Evolutionary conservation across 2,113 vertebrate species (phyloP).

Genomic region (Tragelaphus buxtoni): DNA sequence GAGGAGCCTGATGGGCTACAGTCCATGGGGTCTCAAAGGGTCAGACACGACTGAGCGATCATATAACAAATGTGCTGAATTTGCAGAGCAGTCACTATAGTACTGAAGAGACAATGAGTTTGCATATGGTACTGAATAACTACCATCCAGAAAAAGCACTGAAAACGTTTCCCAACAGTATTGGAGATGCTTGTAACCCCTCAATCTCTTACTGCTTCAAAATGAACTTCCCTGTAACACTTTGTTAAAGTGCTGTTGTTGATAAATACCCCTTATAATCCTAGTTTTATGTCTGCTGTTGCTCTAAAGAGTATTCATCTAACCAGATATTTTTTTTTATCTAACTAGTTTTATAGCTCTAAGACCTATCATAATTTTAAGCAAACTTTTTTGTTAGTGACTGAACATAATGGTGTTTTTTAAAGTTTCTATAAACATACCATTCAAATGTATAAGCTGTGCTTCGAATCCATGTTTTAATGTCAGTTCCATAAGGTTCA

Average conservation of each 20-base stretch:
- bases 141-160: neutral
- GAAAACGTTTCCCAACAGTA: neutral
- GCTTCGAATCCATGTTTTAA: neutral
- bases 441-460: neutral
- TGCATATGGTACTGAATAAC: neutral
- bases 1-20: neutral
- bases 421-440: neutral
- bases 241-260: neutral
- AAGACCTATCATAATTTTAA: neutral
- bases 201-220: neutral
- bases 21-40: neutral
- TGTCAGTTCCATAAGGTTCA: neutral
- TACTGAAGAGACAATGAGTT: neutral
- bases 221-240: neutral
- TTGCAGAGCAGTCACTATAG: neutral
- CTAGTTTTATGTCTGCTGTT: neutral
- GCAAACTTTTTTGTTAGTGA: neutral
- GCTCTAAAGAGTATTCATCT: neutral
- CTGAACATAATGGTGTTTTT: neutral
- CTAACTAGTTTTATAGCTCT: neutral
- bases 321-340: neutral
- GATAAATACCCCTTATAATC: neutral
- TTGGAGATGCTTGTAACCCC: neutral
- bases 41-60: neutral
- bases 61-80: neutral